Evolutionary conservation across 2,888 invertebrate species (phyloP).

Genomic region (Gerris lacustris): DNA sequence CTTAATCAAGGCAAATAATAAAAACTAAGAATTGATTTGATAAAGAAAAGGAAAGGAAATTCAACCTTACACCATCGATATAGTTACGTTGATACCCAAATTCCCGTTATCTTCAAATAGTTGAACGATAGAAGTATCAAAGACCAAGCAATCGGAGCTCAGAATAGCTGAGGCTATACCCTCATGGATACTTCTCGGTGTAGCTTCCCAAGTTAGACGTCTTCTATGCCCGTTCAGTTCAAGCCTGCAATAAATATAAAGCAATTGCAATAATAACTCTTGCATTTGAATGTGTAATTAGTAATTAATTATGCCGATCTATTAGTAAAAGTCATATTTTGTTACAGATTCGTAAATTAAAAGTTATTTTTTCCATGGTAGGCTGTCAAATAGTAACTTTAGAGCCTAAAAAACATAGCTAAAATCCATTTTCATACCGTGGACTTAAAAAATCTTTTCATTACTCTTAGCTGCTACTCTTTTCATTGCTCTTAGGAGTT

Average conservation of each 20-base stretch:
- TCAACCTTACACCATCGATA: slow-evolving; percentile 52
- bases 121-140: slow-evolving; percentile 95
- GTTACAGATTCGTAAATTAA: too few relatives aligned
- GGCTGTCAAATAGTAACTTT: too few relatives aligned
- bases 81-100: slow-evolving; percentile 98
- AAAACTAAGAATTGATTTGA: not conserved
- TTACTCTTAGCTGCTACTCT: too few relatives aligned
- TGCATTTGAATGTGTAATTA: not conserved
- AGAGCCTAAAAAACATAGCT: too few relatives aligned
- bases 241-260: slow-evolving; percentile 46
- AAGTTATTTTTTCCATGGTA: too few relatives aligned
- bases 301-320: not conserved
- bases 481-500: too few relatives aligned
- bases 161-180: slow-evolving; percentile 95
- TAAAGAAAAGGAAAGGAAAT: not conserved
- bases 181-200: slow-evolving; percentile 96
- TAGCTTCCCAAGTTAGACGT: slow-evolving; percentile 96
- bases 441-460: too few relatives aligned
- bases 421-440: too few relatives aligned
- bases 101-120: slow-evolving; percentile 98
- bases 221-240: slow-evolving; percentile 92
- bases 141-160: slow-evolving; percentile 96
- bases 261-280: not conserved
- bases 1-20: not conserved
- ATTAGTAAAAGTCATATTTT: too few relatives aligned